Conservation (phyloP, 2,113 vertebrate genomes). For the Aramus guarauna region DNA sequence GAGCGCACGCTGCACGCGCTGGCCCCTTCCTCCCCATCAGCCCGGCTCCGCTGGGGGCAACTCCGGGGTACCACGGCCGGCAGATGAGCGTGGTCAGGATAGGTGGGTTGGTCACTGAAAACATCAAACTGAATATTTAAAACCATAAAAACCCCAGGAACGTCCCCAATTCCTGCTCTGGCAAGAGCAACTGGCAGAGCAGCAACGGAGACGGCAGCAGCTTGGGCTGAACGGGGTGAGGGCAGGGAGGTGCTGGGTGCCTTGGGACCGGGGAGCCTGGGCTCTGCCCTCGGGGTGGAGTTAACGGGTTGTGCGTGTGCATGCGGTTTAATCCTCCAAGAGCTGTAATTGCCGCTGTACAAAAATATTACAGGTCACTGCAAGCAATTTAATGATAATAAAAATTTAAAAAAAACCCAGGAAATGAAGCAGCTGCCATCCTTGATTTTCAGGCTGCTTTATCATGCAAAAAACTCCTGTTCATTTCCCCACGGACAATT, state of each 20-base stretch:
- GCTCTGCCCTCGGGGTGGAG: conserved; percentile 6
- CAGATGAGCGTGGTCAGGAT: accelerated
- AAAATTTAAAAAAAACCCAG: conserved; percentile 57
- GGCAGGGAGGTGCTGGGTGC: neutral
- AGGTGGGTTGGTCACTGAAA: accelerated
- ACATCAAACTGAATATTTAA: accelerated
- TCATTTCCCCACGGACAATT: conserved; percentile 14
- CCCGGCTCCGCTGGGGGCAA: neutral
- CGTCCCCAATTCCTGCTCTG: accelerated
- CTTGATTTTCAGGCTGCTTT: conserved; percentile 67
- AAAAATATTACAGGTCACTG: conserved; percentile 72
- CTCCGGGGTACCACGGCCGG: accelerated
- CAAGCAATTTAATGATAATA: conserved; percentile 76
- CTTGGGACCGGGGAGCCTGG: neutral
- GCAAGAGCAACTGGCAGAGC: neutral
- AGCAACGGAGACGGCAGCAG: neutral
- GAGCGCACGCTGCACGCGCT: accelerated
- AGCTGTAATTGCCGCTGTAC: conserved; percentile 64
- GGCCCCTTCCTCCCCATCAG: neutral
- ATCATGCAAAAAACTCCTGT: conserved; percentile 49
- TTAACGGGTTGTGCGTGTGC: neutral
- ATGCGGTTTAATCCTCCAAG: conserved; percentile 23
- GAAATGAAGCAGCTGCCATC: conserved; percentile 63
- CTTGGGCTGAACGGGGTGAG: accelerated
- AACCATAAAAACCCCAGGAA: accelerated